Evolutionary conservation across 1,140 invertebrate genomes (phyloP), one percentile per base, ranked within the genome.

Genomic region (Acromyrmex echinatior): DNA sequence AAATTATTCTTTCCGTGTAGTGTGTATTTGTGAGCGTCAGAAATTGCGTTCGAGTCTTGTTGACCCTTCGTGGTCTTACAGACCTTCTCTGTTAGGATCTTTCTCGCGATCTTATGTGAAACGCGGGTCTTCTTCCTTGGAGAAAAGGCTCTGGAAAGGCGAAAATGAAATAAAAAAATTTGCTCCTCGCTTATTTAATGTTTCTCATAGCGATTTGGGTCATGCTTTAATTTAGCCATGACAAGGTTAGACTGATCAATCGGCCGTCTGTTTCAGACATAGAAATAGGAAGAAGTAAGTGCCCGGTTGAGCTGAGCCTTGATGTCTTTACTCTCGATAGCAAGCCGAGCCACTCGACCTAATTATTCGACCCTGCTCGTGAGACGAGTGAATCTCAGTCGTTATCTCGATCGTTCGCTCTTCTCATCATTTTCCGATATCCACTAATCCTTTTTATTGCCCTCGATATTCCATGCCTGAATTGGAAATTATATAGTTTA

Each of bases 271-370:
- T 90, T 90, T 85, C 74, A 87, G 49, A 51, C 62, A 39, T 90
- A 90, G 88, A 90, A 90, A 90, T 90, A 90, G 88, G 74, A 87
- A 90, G 60, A 81, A 76, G 73, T 79, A 87, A 89, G 89, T 79
- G 68, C 63, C 25, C 71, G 49, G 63, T 35, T 58, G 25, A 65
- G 51, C 49, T 18, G 25, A 53, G 60, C 35, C 73, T 58, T 68
- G 35, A 35, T 66, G 56, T 68, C 80, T 71, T 84, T 84, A 86
- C 45, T 86, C 70, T 78, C 81, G 89, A 90, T 88, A 82, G 71
- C 28, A 62, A 63, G 66, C 35, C 62, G n/a, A 86, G 62, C 53
- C 87, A 86, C 89, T 91, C 82, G 89, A 91, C 89, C 89, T 76
- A 91, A 91, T 91, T 91, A 91, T 62, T 16, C 51, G 81, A 77